Percentiles rank a stretch among this genome's conserved stretches.
phyloP scores from a whole-genome alignment of 1,140 invertebrate genomes.

The Sarcophaga bullata region DNA sequence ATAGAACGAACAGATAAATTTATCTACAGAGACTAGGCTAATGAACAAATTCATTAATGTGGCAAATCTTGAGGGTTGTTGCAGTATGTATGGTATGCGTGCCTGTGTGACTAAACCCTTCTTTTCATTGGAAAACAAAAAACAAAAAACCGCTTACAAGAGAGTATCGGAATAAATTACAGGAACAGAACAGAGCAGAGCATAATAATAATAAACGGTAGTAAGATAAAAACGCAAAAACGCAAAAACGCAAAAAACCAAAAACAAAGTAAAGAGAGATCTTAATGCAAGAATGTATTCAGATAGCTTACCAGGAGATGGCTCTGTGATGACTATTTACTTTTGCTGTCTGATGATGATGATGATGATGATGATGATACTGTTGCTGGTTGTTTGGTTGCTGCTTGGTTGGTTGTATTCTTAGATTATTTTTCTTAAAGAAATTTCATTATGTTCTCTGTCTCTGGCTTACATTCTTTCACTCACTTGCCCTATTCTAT shows the following conservation, averaged over 20 bases:
- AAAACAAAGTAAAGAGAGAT: too few species aligned
- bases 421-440: conserved; percentile 10
- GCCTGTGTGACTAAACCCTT: not conserved
- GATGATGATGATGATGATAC: too few species aligned
- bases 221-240: too few species aligned
- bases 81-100: too few species aligned
- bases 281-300: not conserved
- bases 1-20: not conserved
- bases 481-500: not conserved
- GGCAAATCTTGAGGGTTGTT: not conserved
- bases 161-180: not conserved
- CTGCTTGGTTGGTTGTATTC: not conserved
- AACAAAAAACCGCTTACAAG: not conserved
- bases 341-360: not conserved
- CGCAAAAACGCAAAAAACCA: too few species aligned
- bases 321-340: not conserved
- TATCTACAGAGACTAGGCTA: not conserved
- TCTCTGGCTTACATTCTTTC: not conserved
- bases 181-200: not conserved
- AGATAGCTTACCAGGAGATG: not conserved
- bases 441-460: conserved; percentile 36
- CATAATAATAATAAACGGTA: not conserved
- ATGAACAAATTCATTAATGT: conserved; percentile 24
- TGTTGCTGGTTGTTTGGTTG: too few species aligned
- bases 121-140: not conserved